These are phyloP conservation scores for Neotoxoptera formosana DNA, from an alignment of 1,140 invertebrate species.

Conservation along the genomic window DNA sequence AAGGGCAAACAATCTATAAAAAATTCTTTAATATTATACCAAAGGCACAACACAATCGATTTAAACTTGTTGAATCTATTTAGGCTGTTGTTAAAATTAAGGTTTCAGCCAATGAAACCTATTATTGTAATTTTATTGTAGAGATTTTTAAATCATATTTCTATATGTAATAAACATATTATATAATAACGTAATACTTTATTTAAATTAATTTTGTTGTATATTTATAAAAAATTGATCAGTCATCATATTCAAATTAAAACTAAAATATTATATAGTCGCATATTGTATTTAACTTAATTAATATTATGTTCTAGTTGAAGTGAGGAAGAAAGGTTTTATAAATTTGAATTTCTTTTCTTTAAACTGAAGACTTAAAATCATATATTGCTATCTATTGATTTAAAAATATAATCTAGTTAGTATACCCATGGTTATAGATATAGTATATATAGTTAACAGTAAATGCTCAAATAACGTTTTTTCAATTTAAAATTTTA, in stretches of 20 bases:
- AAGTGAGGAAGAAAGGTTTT: too few relatives aligned
- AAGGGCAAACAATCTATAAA: slow-evolving; percentile 76
- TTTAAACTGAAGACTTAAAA: too few relatives aligned
- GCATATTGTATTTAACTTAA: too few relatives aligned
- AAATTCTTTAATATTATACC: slow-evolving; percentile 84
- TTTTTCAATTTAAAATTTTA: too few relatives aligned
- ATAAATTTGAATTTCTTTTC: too few relatives aligned
- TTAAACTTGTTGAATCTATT: slow-evolving; percentile 74
- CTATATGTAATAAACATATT: not conserved
- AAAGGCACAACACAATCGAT: slow-evolving; percentile 74
- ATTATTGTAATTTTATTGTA: not conserved
- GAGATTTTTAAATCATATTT: not conserved
- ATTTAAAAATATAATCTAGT: too few relatives aligned
- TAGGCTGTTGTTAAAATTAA: not conserved
- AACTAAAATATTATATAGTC: too few relatives aligned
- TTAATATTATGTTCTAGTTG: too few relatives aligned
- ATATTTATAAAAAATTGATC: not conserved
- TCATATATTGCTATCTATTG: too few relatives aligned
- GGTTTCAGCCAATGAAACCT: not conserved
- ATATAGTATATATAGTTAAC: too few relatives aligned
- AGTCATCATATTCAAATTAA: not conserved
- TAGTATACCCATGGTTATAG: too few relatives aligned
- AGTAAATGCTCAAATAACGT: too few relatives aligned
- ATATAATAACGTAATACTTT: not conserved
- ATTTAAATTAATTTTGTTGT: not conserved